Conservation (phyloP, 1,140 invertebrate species). For the Leptinotarsa defecta region DNA sequence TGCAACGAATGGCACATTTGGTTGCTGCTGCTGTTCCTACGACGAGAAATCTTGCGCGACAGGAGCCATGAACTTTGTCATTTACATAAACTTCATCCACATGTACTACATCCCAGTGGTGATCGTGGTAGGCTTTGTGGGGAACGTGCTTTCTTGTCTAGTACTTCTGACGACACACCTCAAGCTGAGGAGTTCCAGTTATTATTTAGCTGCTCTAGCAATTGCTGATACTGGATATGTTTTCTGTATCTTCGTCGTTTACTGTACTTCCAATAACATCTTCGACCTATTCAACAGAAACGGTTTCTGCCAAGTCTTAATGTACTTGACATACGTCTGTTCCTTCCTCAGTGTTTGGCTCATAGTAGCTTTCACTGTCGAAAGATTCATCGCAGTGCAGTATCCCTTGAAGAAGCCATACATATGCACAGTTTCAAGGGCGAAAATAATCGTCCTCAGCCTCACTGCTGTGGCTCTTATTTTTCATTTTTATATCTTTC, state of each 20-base stretch:
- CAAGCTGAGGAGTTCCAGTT: constrained; percentile 74
- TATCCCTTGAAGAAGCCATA: constrained; percentile 76
- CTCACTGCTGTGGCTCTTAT: constrained; percentile 41
- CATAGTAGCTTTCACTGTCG: constrained; percentile 84
- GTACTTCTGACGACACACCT: constrained; percentile 76
- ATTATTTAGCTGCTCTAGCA: constrained; percentile 77
- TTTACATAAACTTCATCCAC: constrained; percentile 37
- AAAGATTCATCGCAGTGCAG: constrained; percentile 82
- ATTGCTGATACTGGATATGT: constrained; percentile 77
- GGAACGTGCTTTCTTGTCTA: constrained; percentile 74
- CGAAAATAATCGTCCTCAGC: constrained; percentile 62
- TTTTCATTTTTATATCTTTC: constrained; percentile 47
- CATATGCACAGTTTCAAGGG: constrained; percentile 78
- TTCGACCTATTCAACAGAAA: constrained; percentile 63
- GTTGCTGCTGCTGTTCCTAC: neutral
- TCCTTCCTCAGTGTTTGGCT: constrained; percentile 81
- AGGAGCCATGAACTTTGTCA: neutral
- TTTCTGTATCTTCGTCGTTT: constrained; percentile 66
- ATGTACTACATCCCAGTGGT: constrained; percentile 73
- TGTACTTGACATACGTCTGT: constrained; percentile 72
- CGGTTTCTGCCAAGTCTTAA: constrained; percentile 73
- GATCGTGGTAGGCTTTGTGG: constrained; percentile 60
- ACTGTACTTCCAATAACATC: constrained; percentile 67
- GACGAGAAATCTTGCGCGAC: neutral
- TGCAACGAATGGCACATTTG: neutral